phyloP scores from a whole-genome alignment of 2,797 vertebrate genomes.

The Macrochelys suwanniensis region DNA sequence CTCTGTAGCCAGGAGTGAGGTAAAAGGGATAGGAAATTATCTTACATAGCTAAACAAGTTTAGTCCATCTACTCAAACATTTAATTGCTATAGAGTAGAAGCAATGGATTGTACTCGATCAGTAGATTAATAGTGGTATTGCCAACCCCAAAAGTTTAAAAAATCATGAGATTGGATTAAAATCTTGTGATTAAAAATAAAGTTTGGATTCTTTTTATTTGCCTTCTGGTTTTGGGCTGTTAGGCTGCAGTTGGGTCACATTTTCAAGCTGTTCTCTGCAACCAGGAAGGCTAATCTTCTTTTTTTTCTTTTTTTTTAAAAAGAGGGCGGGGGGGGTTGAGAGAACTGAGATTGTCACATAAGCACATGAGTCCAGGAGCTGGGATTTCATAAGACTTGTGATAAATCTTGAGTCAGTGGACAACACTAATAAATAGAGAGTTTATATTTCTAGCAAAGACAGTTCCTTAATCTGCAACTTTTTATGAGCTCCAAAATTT shows the following conservation, averaged over 20 bases:
- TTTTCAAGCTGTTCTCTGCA: background rate
- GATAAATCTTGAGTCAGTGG: background rate
- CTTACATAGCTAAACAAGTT: background rate
- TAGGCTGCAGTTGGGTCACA: background rate
- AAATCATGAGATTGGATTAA: background rate
- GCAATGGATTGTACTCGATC: background rate
- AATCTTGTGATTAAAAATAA: background rate
- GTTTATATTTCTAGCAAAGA: background rate
- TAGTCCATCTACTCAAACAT: background rate
- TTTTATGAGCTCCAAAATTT: background rate
- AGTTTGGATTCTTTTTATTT: background rate
- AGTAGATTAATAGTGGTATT: background rate
- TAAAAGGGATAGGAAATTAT: background rate
- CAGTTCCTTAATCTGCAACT: background rate
- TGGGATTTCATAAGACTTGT: background rate
- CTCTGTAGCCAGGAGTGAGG: accelerated
- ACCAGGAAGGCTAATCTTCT: background rate
- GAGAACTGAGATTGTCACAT: background rate
- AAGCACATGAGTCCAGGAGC: background rate
- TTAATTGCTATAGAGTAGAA: background rate
- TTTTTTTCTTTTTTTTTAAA: background rate
- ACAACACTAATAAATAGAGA: background rate
- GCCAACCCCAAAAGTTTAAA: background rate
- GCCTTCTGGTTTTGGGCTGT: background rate
- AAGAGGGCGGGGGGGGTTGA: no score